These are phyloP conservation scores for Tridacna gigas DNA, from an alignment of 2,888 invertebrate species.

Conservation along the genomic window DNA sequence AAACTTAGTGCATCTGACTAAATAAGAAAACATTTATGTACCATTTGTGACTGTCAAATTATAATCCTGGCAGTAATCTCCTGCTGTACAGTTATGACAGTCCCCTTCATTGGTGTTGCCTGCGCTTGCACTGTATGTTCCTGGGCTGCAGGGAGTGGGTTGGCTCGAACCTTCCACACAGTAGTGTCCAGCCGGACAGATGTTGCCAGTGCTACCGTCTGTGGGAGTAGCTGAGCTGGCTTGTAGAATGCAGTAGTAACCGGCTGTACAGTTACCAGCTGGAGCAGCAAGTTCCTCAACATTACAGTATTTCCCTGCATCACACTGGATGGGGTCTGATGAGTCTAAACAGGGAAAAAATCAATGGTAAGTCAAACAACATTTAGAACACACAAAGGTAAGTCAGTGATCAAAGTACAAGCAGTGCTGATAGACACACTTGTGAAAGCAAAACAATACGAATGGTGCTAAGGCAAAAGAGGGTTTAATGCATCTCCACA, in stretches of 20 bases:
- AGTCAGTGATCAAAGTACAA: no score
- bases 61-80: constrained; percentile 77
- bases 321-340: constrained; percentile 76
- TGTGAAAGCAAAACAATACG: no score
- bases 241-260: constrained; percentile 79
- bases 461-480: no score
- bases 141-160: constrained; percentile 76
- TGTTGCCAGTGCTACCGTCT: constrained; percentile 76
- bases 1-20: no score
- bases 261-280: constrained; percentile 79
- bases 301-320: constrained; percentile 80
- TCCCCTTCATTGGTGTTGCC: constrained; percentile 71
- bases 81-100: constrained; percentile 77
- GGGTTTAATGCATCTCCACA: no score
- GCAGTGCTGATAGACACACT: no score
- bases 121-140: constrained; percentile 75
- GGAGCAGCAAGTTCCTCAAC: constrained; percentile 75
- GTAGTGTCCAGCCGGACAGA: constrained; percentile 79
- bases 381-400: no score
- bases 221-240: constrained; percentile 69
- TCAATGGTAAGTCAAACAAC: neutral
- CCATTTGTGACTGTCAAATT: constrained; percentile 77
- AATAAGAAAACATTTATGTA: constrained; percentile 34
- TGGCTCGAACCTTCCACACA: constrained; percentile 72
- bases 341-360: constrained; percentile 69